Evolutionary conservation across 64 coral and sea anemone species (phyloP).

Genomic region (Montipora sp.): DNA sequence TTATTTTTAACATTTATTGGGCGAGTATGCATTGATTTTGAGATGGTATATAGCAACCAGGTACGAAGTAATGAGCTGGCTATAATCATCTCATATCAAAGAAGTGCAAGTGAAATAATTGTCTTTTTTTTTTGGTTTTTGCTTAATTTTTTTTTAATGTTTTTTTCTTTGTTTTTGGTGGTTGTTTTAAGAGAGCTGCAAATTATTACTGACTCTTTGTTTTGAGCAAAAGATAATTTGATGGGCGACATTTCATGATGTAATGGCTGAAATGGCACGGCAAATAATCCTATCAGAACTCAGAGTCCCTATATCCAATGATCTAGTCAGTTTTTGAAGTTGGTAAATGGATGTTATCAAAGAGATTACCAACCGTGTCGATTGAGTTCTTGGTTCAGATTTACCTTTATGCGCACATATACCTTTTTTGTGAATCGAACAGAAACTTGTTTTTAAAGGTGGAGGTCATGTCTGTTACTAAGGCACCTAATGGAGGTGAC

Average conservation of each 20-base stretch:
- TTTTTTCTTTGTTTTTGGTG: too few relatives aligned
- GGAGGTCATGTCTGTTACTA: slow-evolving; percentile 43
- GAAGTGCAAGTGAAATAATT: not conserved
- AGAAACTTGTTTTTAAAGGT: not conserved
- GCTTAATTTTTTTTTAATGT: too few relatives aligned
- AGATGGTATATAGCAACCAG: not conserved
- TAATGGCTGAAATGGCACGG: not conserved
- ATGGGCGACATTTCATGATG: not conserved
- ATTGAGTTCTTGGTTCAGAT: not conserved
- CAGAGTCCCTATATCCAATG: not conserved
- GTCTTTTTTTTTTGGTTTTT: not conserved
- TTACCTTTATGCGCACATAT: not conserved
- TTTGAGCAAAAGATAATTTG: not conserved
- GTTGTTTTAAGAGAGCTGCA: not conserved
- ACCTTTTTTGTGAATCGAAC: not conserved
- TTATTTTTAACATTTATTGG: not conserved
- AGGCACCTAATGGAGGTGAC: slow-evolving; percentile 15
- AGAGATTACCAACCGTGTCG: not conserved
- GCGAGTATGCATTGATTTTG: not conserved
- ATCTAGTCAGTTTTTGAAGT: not conserved
- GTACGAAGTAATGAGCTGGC: not conserved
- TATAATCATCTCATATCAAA: not conserved
- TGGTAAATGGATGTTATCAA: not conserved
- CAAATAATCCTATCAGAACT: not conserved
- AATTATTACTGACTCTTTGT: not conserved